phyloP scores from a whole-genome alignment of 1,140 invertebrate genomes.

The Lucilia sericata region DNA sequence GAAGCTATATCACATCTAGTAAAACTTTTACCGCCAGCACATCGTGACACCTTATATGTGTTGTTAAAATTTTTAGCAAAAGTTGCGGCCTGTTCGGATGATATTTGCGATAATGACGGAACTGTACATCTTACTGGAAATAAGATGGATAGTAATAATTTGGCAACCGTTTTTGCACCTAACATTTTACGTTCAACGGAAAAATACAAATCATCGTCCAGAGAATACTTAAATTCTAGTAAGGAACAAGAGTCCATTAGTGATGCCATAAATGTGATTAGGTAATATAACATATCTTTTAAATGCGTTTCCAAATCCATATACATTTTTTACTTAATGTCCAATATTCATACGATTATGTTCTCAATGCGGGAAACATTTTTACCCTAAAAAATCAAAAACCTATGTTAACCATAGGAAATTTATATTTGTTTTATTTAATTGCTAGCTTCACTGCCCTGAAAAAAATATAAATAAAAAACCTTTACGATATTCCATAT shows the following conservation, averaged over 20 bases:
- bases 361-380: too few species aligned
- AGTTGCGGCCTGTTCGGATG: slow-evolving; percentile 74
- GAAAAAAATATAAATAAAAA: too few species aligned
- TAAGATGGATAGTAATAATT: slow-evolving; percentile 92
- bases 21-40: slow-evolving; percentile 84
- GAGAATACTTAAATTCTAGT: slow-evolving; percentile 38
- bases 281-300: too few species aligned
- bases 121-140: slow-evolving; percentile 73
- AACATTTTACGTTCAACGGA: slow-evolving; percentile 87
- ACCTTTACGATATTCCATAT: too few species aligned
- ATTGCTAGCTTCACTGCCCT: too few species aligned
- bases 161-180: slow-evolving; percentile 93
- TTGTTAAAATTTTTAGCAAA: slow-evolving; percentile 84
- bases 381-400: too few species aligned
- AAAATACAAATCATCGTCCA: slow-evolving; percentile 64
- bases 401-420: too few species aligned
- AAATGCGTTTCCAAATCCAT: too few species aligned
- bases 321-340: too few species aligned
- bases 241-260: slow-evolving; percentile 56
- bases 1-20: slow-evolving; percentile 86
- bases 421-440: too few species aligned
- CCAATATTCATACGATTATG: too few species aligned
- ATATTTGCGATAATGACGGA: slow-evolving; percentile 52
- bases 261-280: slow-evolving; percentile 90
- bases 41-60: slow-evolving; percentile 88